Percentiles rank a stretch among this genome's conserved stretches.
Conservation (phyloP, 2,113 vertebrate species). For the Ciconia boyciana region DNA sequence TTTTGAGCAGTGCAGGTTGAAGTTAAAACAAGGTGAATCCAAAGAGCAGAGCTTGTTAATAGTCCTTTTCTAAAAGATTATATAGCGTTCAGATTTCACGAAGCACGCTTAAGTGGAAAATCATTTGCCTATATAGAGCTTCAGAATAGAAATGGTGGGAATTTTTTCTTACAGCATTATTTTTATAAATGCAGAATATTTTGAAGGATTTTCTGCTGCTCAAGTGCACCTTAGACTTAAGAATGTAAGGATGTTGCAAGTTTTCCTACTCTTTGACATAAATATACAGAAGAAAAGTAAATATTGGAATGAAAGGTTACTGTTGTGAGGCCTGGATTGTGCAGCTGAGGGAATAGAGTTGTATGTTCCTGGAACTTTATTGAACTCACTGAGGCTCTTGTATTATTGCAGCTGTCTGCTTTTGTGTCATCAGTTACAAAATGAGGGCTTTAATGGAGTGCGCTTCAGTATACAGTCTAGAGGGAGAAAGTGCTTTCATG, state of each 20-base stretch:
- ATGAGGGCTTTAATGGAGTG: background rate
- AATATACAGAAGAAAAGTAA: background rate
- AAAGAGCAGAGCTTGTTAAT: background rate
- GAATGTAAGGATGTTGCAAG: background rate
- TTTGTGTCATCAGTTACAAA: slow-evolving; percentile 3
- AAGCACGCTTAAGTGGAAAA: background rate
- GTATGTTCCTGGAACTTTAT: background rate
- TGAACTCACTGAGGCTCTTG: slow-evolving; percentile 15
- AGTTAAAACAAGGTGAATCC: background rate
- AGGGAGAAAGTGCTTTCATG: background rate
- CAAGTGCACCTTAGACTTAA: background rate
- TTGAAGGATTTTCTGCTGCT: background rate
- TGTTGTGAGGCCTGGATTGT: background rate
- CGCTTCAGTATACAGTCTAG: background rate
- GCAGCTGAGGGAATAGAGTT: slow-evolving; percentile 4
- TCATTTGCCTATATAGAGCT: background rate
- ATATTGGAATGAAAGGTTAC: background rate
- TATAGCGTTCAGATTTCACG: background rate
- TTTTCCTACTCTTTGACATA: background rate
- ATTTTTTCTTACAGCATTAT: background rate
- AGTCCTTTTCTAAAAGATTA: background rate
- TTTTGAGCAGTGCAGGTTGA: background rate
- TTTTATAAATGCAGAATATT: background rate
- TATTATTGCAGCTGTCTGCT: slow-evolving; percentile 45
- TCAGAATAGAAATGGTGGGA: background rate